Percentiles rank a stretch among this genome's conserved stretches.
These are phyloP conservation scores for Hypocryptadius cinnamomeus DNA, from an alignment of 2,113 vertebrate genomes.

Conservation along the genomic window DNA sequence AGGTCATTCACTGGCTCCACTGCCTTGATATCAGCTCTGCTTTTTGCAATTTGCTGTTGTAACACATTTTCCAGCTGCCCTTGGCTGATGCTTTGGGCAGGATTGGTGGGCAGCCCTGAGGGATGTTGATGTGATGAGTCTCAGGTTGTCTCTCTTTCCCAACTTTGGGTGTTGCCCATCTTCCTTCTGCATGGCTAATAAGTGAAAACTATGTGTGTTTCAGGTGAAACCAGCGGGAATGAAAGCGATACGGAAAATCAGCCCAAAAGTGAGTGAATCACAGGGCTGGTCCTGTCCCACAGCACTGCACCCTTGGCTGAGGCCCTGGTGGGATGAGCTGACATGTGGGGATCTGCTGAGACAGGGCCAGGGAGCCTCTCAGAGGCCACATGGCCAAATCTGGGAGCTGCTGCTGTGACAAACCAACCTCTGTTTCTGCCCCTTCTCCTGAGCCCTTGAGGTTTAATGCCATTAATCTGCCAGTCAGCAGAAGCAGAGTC, in stretches of 20 bases:
- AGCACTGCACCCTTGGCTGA: not conserved
- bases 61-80: not conserved
- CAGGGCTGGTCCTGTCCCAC: constrained; percentile 24
- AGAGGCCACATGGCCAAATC: not conserved
- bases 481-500: not conserved
- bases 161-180: constrained; percentile 15
- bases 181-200: not conserved
- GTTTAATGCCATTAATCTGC: not conserved
- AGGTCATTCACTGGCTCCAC: not conserved
- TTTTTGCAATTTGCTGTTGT: not conserved
- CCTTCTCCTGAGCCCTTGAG: not conserved
- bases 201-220: constrained; percentile 49
- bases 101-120: not conserved
- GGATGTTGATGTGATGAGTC: not conserved
- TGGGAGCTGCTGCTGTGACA: not conserved
- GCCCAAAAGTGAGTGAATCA: constrained; percentile 84
- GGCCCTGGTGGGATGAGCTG: not conserved
- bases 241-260: constrained; percentile 90
- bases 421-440: not conserved
- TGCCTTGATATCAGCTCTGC: not conserved
- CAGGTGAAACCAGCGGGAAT: constrained; percentile 92
- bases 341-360: not conserved
- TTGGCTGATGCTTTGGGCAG: not conserved
- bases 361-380: not conserved
- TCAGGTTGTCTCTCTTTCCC: not conserved